Base-by-base conservation (phyloP, 2,888 invertebrate species). In the Sepiola atlantica region DNA sequence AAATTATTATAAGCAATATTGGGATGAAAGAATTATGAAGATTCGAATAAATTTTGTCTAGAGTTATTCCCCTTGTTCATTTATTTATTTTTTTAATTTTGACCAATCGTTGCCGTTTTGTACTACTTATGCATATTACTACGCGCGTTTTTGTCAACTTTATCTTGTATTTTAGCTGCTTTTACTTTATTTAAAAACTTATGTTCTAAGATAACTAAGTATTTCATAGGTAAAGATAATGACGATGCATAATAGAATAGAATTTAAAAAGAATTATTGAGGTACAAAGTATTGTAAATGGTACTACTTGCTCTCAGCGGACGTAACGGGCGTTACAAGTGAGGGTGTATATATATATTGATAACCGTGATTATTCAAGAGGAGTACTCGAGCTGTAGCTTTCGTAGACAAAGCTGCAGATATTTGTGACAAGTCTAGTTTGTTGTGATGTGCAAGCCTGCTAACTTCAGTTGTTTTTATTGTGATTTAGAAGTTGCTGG, bases 381-480 rank as follows among this genome's bases (percentile, higher is more conserved):
- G n/a, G 28, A 10, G n/a, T n/a, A 28, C 28, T 28, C 8, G 12
- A 14, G n/a, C 77, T n/a, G 77, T n/a, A n/a, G 77, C 77, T 77
- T 28, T 77, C 28, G 3, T n/a, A 28, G n/a, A n/a, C 77, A n/a
- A 14, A n/a, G n/a, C 77, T 77, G 77, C 77, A 77, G 77, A n/a
- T 8, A n/a, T 28, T 8, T 45, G 45, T 45, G 45, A 45, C 45
- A 45, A 45, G 45, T 18, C 77, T 12, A 54, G 4, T 92, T 21
- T 92, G 54, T 92, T 93, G 93, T 54, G 93, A 93, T 93, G 93
- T 93, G 55, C 61, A 57, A 35, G 35, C 55, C 55, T 92, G 92
- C 35, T 57, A 93, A 55, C 55, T 35, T 93, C 57, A 93, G 35
- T 57, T 92, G 92, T 45, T 93, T 93, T 93, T 57, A 61, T 93